Base-by-base conservation (phyloP, 2,888 invertebrate species). In the Drosophila histrio region DNA sequence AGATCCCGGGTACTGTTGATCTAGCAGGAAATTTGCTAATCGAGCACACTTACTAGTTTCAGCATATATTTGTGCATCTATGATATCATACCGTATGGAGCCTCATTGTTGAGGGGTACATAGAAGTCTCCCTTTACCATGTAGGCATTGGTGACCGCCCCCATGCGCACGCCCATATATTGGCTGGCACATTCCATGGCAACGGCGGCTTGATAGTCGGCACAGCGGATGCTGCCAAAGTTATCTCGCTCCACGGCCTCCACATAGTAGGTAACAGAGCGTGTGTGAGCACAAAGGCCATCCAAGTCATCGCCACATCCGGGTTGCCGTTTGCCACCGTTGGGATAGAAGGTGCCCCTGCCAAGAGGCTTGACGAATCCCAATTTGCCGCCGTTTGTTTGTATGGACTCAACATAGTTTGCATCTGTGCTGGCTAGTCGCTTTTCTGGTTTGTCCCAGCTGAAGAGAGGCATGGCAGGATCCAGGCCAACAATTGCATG, bases 281-380 rank as follows among this genome's bases (percentile, higher is more conserved):
- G 88, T 3, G 76, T 64, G 74, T 93, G 93, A 7, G 93, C 83
- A 79, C 93, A 93, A 11, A 75, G 57, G 50, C 89, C 90, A 61
- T 85, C 78, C 26, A 89, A 39, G 82, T 90, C 91, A 68, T 84
- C 72, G 78, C 91, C 92, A 91, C 93, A 93, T 89, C 93, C 92
- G 75, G 92, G 90, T 91, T 93, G 93, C 89, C 91, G 91, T 91
- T 93, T 92, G 90, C 92, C 91, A 72, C 91, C 91, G 91, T 92
- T 93, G 88, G 92, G 93, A 92, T 93, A 93, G 91, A 93, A 92
- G 87, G 92, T 92, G 84, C 91, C 91, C 87, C 91, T 91, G 8
- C 90, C 90, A 38, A 91, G 82, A 9, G 90, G 90, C 30, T 79
- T 58, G 9, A 84, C 60, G 64, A 89, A 91, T 9, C 91, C 91